A percentile compares a stretch with the other conserved stretches of the same genome.
These are phyloP conservation scores for Zoanthus gigantus DNA, from an alignment of 92 coral and sea anemone species.

Conservation along the genomic window DNA sequence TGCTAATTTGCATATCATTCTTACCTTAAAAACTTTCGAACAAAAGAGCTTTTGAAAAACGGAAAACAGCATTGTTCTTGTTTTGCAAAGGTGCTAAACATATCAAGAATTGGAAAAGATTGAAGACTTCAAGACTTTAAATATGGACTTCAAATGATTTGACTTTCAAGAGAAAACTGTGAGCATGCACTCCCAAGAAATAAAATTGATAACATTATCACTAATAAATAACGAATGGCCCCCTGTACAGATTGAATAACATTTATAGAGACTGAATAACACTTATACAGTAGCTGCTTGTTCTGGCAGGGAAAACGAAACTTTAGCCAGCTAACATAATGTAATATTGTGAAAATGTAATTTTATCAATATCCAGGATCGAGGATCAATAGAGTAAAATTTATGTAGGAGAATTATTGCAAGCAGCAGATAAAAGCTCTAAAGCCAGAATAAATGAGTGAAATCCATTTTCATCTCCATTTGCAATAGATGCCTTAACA, in stretches of 20 bases:
- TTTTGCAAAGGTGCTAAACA: too few relatives aligned
- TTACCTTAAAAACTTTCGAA: too few relatives aligned
- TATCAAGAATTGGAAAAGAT: too few relatives aligned
- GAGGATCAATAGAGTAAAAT: not conserved
- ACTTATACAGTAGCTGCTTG: too few relatives aligned
- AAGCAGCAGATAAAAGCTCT: not conserved
- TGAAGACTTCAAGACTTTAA: not conserved
- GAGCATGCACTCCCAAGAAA: not conserved
- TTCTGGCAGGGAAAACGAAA: too few relatives aligned
- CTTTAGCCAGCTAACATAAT: too few relatives aligned
- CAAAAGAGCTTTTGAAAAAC: too few relatives aligned
- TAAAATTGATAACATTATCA: not conserved
- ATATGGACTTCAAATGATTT: not conserved
- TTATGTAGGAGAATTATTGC: not conserved
- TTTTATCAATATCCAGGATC: not conserved
- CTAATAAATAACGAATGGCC: not conserved
- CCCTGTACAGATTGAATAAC: conserved; percentile 5
- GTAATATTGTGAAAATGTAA: not conserved
- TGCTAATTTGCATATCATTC: too few relatives aligned
- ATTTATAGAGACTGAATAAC: not conserved
- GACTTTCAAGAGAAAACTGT: not conserved
- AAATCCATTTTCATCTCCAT: conserved; percentile 3
- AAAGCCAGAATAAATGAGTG: conserved; percentile 1
- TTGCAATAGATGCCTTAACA: not conserved
- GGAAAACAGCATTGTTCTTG: too few relatives aligned